phyloP scores from a whole-genome alignment of 2,797 vertebrate genomes.

The Mormyrops attenuatus region DNA sequence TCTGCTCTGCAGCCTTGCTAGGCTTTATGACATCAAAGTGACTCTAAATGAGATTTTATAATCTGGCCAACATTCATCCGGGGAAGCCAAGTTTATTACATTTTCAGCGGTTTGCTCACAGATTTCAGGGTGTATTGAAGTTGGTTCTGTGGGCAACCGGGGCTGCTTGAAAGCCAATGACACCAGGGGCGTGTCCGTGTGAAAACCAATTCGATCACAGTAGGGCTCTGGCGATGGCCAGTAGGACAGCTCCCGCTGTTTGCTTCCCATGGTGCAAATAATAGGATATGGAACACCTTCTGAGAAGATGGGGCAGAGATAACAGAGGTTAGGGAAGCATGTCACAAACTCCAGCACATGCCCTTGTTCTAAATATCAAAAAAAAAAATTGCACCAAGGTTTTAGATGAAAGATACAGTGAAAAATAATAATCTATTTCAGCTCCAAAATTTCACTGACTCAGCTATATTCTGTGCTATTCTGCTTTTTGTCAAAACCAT shows the following conservation, averaged over 20 bases:
- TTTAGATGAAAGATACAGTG: not conserved
- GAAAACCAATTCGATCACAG: conserved; percentile 7
- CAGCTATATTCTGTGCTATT: not conserved
- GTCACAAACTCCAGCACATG: not conserved
- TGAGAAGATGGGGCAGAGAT: conserved; percentile 1
- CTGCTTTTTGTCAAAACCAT: not conserved
- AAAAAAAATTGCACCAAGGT: not conserved
- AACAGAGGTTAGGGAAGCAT: not conserved
- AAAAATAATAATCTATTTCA: not conserved
- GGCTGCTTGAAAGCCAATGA: not conserved
- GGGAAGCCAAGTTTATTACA: not conserved
- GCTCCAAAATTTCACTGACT: not conserved
- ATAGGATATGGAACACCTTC: not conserved
- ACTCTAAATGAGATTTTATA: conserved; percentile 14
- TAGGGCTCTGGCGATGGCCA: not conserved
- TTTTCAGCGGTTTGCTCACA: not conserved
- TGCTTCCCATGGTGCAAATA: not conserved
- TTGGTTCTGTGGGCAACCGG: not conserved
- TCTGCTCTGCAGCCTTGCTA: not conserved
- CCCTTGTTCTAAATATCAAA: not conserved
- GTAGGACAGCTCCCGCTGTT: not conserved
- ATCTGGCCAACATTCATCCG: not conserved
- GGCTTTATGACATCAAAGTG: conserved; percentile 9
- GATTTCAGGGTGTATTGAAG: not conserved
- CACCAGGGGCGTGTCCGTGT: not conserved